A percentile compares a stretch with the other conserved stretches of the same genome.
Evolutionary conservation across 2,113 vertebrate genomes (phyloP).

Genomic region (Macrotus californicus): DNA sequence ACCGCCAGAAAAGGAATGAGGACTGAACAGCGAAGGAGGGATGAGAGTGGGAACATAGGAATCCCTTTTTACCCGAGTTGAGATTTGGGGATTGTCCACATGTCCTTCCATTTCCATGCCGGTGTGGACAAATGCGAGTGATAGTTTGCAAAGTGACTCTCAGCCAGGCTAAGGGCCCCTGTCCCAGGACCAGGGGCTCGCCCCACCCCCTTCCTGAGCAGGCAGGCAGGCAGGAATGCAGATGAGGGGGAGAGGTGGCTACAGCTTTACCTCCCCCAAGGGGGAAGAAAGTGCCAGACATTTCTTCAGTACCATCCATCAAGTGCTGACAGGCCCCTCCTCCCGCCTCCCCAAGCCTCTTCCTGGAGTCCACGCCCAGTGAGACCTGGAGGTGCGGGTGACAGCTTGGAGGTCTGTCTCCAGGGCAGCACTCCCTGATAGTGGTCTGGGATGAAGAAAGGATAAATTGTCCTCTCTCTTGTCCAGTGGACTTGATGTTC

Average conservation of each 20-base stretch:
- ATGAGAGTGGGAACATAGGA: neutral
- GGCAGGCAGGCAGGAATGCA: slow-evolving; percentile 55
- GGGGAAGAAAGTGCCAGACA: slow-evolving; percentile 66
- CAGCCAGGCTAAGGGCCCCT: neutral
- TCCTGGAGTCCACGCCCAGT: slow-evolving; percentile 24
- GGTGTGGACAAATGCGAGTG: neutral
- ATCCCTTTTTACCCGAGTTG: neutral
- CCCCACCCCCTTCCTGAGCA: slow-evolving; percentile 19
- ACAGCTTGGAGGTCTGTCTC: neutral
- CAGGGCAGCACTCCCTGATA: neutral
- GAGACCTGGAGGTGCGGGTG: neutral
- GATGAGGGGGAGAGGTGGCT: slow-evolving; percentile 62
- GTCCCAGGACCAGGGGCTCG: neutral
- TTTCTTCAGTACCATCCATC: slow-evolving; percentile 69
- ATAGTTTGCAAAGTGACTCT: neutral
- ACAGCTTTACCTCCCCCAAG: slow-evolving; percentile 55
- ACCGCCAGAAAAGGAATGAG: neutral
- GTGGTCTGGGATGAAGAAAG: neutral
- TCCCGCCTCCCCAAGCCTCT: slow-evolving; percentile 42
- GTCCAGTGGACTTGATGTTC: neutral
- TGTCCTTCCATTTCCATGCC: neutral
- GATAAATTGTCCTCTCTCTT: neutral
- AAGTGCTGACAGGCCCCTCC: slow-evolving; percentile 47
- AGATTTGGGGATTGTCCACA: neutral
- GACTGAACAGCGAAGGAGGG: neutral